Evolutionary conservation across 1,140 invertebrate genomes (phyloP).

Genomic region (Delia radicum): DNA sequence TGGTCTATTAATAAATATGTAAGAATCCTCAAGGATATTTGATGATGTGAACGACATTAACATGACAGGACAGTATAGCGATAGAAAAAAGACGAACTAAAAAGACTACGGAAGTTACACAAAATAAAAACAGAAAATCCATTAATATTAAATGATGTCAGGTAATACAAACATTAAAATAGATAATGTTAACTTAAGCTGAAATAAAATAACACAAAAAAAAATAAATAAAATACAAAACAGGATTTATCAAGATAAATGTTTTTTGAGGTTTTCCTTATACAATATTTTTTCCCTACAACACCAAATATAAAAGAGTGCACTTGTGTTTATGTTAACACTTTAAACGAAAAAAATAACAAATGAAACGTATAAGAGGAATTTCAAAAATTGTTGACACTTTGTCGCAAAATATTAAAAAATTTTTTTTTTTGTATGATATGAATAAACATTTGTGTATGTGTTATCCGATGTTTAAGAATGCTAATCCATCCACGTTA

Average conservation of each 20-base stretch:
- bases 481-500: too few species aligned
- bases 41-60: constrained; percentile 23
- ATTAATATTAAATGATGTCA: constrained; percentile 20
- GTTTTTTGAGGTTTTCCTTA: constrained; percentile 2
- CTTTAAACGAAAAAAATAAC: neutral
- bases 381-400: too few species aligned
- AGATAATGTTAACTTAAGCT: constrained; percentile 10
- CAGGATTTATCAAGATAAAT: constrained; percentile 11
- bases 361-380: too few species aligned
- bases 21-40: constrained; percentile 7
- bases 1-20: constrained; percentile 9
- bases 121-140: constrained; percentile 13
- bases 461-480: too few species aligned
- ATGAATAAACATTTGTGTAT: too few species aligned
- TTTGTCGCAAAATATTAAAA: too few species aligned
- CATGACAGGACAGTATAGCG: constrained; percentile 20
- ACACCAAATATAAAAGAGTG: neutral
- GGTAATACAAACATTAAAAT: constrained; percentile 19
- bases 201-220: neutral
- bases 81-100: neutral
- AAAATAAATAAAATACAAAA: neutral
- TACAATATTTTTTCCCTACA: neutral
- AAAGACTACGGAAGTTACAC: constrained; percentile 1
- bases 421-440: too few species aligned
- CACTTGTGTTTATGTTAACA: constrained; percentile 14